Evolutionary conservation across 2,113 vertebrate genomes (phyloP).

Genomic region (Scalopus aquaticus): DNA sequence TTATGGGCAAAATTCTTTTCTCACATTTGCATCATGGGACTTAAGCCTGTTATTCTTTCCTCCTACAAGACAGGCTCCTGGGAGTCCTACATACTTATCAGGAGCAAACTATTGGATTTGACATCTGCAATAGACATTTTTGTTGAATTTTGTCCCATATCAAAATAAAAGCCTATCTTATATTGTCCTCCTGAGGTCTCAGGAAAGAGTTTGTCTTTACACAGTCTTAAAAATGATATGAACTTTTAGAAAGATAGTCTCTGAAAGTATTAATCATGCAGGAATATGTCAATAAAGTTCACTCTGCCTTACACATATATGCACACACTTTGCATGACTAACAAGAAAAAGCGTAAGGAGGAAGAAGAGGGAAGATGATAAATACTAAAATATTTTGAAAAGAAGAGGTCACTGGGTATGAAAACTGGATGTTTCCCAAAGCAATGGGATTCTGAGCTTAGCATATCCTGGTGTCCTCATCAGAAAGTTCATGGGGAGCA

Average conservation of each 20-base stretch:
- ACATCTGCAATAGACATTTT: constrained; percentile 53
- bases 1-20: constrained; percentile 71
- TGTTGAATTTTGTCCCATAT: constrained; percentile 53
- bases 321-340: constrained; percentile 42
- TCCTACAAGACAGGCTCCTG: constrained; percentile 53
- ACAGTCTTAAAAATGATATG: constrained; percentile 4
- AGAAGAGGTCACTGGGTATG: constrained; percentile 51
- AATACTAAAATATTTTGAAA: not conserved
- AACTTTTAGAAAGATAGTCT: constrained; percentile 27
- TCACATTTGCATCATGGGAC: constrained; percentile 73
- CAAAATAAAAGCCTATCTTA: constrained; percentile 42
- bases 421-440: constrained; percentile 65
- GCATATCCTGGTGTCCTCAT: constrained; percentile 61
- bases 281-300: constrained; percentile 39
- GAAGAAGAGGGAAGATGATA: not conserved
- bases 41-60: constrained; percentile 71
- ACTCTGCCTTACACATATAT: not conserved
- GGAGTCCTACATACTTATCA: constrained; percentile 55
- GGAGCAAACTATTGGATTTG: constrained; percentile 63
- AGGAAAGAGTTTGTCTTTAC: constrained; percentile 37
- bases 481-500: constrained; percentile 27
- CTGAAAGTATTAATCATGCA: constrained; percentile 15
- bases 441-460: constrained; percentile 58
- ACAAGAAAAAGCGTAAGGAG: not conserved
- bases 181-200: constrained; percentile 26